Base-by-base conservation (phyloP, 2,888 invertebrate species). In the Phengaris arion region DNA sequence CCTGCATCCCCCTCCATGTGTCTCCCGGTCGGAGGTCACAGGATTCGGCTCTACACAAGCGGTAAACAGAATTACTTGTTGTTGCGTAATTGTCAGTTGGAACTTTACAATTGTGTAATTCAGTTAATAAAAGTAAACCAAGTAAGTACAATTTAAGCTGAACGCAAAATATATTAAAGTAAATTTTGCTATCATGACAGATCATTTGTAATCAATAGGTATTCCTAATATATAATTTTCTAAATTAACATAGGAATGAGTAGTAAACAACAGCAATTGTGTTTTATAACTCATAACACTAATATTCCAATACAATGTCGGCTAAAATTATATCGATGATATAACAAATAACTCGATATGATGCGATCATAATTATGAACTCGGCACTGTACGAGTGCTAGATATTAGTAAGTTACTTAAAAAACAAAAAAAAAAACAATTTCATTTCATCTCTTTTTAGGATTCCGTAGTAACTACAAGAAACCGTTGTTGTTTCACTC, bases 1-100 rank as follows among this genome's bases (percentile, higher is more conserved):
- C 95, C 96, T 96, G 96, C 95, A 95, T 95, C 94, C 96, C 96
- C 95, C 96, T 96, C 94, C 96, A 94, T 94, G 94, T 93, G 94
- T 94, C 94, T 92, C 94, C 94, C 91, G 92, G 92, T 89, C 94
- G 96, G 94, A 97, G 95, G 94, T 97, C 97, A 96, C 97, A 96
- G 95, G 97, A 97, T 95, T 97, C 96, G 95, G 97, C 96, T 96
- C 97, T 97, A 95, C 82, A 90, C 89, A 88, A 91, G 89, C 89
- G 91, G 89, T 89, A 96, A 96, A 91, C 85, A 90, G 83, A 89
- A 89, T 87, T 86, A 87, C 86, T 86, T 84, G 88, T 86, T 87
- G 86, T 86, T 84, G 88, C 87, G 89, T 86, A 89, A 89, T 76
- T 70, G 52, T 35, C 64, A 64, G 10, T 35, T 13, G 15, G 10